phyloP scores from a whole-genome alignment of 2,113 vertebrate genomes.

The Perca fluviatilis region DNA sequence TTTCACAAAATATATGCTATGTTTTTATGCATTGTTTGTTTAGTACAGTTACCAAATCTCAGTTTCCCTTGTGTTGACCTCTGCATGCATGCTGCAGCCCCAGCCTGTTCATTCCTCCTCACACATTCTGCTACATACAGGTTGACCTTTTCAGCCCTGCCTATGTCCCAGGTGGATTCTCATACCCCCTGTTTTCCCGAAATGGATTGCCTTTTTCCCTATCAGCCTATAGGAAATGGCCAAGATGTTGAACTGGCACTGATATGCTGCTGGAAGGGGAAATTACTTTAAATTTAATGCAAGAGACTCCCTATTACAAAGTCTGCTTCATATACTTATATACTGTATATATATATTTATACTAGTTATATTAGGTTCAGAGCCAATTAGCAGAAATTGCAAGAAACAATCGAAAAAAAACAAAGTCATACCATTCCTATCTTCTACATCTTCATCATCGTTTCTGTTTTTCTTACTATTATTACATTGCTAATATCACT shows the following conservation, averaged over 20 bases:
- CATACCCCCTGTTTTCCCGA: constrained; percentile 57
- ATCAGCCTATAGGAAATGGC: constrained; percentile 51
- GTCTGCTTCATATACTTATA: neutral
- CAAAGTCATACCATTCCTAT: neutral
- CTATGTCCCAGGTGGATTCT: constrained; percentile 67
- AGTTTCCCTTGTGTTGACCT: constrained; percentile 28
- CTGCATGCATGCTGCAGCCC: constrained; percentile 17
- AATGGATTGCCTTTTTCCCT: constrained; percentile 66
- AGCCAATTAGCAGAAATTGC: constrained; percentile 43
- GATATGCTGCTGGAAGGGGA: constrained; percentile 40
- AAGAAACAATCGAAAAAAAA: constrained; percentile 12
- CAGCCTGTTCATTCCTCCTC: constrained; percentile 19
- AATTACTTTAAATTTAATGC: constrained; percentile 36
- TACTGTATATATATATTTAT: too few relatives aligned
- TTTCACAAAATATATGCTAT: neutral
- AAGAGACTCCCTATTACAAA: constrained; percentile 15
- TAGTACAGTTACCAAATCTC: constrained; percentile 26
- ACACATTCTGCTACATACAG: constrained; percentile 54
- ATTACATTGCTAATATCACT: neutral
- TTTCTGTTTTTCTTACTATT: neutral
- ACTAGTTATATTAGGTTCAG: constrained; percentile 2
- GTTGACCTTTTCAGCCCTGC: constrained; percentile 72
- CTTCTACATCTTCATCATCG: neutral
- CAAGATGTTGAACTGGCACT: constrained; percentile 54
- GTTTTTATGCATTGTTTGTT: constrained; percentile 8